phyloP scores from a whole-genome alignment of 2,797 vertebrate genomes.

The Enteromius fasciolatus region DNA sequence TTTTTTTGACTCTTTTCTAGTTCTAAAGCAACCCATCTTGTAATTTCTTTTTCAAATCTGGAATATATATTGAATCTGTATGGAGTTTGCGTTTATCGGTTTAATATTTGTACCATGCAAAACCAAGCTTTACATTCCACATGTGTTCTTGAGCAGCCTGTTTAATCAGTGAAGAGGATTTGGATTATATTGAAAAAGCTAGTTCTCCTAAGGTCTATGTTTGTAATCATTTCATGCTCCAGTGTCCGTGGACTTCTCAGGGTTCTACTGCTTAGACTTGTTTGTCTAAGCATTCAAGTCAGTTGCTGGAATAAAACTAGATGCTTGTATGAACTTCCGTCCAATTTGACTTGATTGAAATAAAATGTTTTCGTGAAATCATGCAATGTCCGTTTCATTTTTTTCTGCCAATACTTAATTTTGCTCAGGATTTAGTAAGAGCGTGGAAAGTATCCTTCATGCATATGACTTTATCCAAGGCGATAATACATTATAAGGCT shows the following conservation, averaged over 20 bases:
- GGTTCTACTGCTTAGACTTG: background rate
- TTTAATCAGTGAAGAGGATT: background rate
- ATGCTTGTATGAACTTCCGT: background rate
- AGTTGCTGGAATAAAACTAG: background rate
- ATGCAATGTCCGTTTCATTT: background rate
- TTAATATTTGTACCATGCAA: background rate
- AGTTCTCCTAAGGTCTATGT: background rate
- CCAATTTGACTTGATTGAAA: background rate
- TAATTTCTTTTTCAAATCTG: background rate
- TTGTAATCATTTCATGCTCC: slow-evolving; percentile 4
- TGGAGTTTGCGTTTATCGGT: background rate
- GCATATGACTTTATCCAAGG: background rate
- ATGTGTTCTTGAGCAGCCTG: background rate
- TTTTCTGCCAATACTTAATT: background rate
- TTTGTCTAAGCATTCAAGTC: background rate
- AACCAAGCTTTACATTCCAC: background rate
- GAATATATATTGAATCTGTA: slow-evolving; percentile 7
- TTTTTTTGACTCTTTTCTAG: background rate
- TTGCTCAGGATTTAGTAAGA: background rate
- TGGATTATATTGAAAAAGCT: background rate
- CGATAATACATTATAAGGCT: background rate
- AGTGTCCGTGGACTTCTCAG: background rate
- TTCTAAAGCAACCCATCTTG: background rate
- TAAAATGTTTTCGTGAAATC: background rate
- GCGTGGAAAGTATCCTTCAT: background rate